Conservation (phyloP, 1,140 invertebrate species). For the Microplitis demolitor region DNA sequence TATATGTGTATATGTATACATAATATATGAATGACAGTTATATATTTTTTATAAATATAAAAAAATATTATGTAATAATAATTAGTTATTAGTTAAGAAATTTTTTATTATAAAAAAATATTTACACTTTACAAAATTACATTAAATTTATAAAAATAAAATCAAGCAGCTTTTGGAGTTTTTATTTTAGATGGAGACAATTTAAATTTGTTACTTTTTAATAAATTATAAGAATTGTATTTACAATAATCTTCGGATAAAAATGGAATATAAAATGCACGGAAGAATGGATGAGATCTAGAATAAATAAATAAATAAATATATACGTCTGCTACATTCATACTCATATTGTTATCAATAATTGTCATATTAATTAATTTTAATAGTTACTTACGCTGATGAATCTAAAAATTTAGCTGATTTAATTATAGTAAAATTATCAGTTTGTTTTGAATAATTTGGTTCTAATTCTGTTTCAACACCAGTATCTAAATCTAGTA, state of each 20-base stretch:
- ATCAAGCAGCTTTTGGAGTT: constrained; percentile 36
- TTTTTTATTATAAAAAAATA: constrained; percentile 1
- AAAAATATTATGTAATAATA: neutral
- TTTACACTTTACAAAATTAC: neutral
- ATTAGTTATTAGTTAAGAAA: neutral
- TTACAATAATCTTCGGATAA: constrained; percentile 73
- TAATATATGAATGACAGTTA: too few relatives aligned
- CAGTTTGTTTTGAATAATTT: constrained; percentile 74
- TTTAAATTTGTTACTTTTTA: constrained; percentile 67
- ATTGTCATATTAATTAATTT: neutral
- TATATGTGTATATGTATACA: too few relatives aligned
- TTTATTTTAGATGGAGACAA: constrained; percentile 38
- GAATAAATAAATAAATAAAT: constrained; percentile 32
- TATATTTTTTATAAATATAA: too few relatives aligned
- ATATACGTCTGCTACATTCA: constrained; percentile 12
- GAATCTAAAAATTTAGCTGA: constrained; percentile 79
- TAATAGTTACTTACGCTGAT: constrained; percentile 61
- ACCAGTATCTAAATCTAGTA: constrained; percentile 85
- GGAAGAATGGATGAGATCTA: constrained; percentile 77
- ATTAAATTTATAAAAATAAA: neutral
- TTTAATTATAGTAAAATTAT: constrained; percentile 77
- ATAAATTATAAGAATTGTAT: constrained; percentile 82
- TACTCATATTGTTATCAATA: neutral
- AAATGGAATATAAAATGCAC: constrained; percentile 90
- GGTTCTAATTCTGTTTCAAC: constrained; percentile 76